Base-by-base conservation (phyloP, 2,888 invertebrate genomes). In the Mimas tiliae region DNA sequence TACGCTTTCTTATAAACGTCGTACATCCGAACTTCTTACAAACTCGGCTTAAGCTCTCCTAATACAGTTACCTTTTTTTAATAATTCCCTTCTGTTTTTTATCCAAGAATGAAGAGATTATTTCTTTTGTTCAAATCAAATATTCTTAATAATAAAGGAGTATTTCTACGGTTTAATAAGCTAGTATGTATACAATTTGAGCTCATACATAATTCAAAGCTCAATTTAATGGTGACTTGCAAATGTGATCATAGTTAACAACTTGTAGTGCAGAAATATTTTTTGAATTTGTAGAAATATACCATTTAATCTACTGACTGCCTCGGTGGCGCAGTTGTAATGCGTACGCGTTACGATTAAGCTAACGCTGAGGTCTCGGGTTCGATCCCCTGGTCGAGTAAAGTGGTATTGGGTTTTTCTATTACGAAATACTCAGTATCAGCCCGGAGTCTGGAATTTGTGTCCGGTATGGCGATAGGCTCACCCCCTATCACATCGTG, bases 1-100 rank as follows among this genome's bases (percentile, higher is more conserved):
- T 63, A 52, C 62, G 51, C 16, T 45, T 45, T 62, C 62, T 64
- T 64, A 53, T 66, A 66, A 63, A 63, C 19, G 63, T 66, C 42
- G 48, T 38, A 62, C 21, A 58, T 62, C 53, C 53, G 9, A 53
- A 47, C 53, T 64, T 19, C 27, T 45, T 53, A 53, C 45, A 38
- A 53, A 45, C 27, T 53, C 19, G n/a, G 21, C 62, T 50, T 62
- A 65, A 45, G 34, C 42, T 50, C 12, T n/a, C 8, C n/a, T 42
- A 45, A 51, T 65, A 42, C 62, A 62, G 50, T 50, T 21, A 38
- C 38, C n/a, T 62, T 38, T 50, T n/a, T 38, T 62, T 48, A 34
- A 51, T 58, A 58, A 58, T 58, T 58, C 58, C 42, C 42, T 58
- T 58, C 16, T 58, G 27, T 27, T 38, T 50, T 58, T 58, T 58